Conservation (phyloP, 2,888 invertebrate species). For the Lochmaea crataegi region DNA sequence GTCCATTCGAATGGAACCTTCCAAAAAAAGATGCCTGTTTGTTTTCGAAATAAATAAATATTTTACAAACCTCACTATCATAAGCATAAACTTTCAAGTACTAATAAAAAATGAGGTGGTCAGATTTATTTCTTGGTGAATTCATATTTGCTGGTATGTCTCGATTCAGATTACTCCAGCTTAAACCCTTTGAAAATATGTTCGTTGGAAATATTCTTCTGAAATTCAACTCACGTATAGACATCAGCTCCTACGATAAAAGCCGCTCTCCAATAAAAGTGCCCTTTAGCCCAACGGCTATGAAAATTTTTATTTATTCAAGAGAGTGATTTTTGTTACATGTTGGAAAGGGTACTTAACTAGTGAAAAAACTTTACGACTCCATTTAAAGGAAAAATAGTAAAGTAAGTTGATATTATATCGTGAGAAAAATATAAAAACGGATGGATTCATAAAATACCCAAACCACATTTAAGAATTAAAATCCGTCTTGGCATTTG, state of each 20-base stretch:
- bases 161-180: neutral
- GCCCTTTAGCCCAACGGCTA: neutral
- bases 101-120: neutral
- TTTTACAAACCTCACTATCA: no score
- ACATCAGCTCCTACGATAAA: neutral
- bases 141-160: neutral
- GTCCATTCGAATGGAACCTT: no score
- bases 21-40: no score
- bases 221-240: neutral
- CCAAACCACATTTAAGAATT: no score
- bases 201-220: neutral
- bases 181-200: neutral
- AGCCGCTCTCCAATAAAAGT: neutral
- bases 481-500: no score
- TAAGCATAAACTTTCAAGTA: no score
- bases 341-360: neutral
- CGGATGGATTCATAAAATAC: no score
- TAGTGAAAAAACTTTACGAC: no score
- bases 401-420: no score
- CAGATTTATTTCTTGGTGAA: neutral
- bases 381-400: no score
- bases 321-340: neutral
- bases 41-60: no score
- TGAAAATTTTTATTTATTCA: neutral
- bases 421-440: no score